Evolutionary conservation across 2,888 invertebrate species (phyloP).

Genomic region (Lasius platythorax): DNA sequence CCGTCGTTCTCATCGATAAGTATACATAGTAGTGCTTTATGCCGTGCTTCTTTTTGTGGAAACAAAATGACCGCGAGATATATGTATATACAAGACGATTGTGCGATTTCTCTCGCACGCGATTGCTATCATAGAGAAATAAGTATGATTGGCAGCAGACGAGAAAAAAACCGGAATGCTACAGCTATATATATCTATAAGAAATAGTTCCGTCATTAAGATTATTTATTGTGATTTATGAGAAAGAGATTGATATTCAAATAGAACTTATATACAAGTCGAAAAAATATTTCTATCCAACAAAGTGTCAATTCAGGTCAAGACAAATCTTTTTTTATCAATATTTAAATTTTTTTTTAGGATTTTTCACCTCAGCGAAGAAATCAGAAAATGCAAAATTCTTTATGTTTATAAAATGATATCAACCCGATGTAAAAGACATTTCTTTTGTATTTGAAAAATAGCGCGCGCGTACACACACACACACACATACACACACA

Average conservation of each 20-base stretch:
- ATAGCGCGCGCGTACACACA: too few relatives aligned
- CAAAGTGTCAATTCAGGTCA: too few relatives aligned
- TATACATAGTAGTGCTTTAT: neutral
- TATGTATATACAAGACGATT: neutral
- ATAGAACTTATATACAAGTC: neutral
- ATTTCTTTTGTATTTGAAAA: too few relatives aligned
- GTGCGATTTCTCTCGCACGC: slow-evolving; percentile 48
- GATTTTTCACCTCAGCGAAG: too few relatives aligned
- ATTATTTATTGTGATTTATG: neutral
- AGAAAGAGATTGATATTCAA: neutral
- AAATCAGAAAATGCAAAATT: too few relatives aligned
- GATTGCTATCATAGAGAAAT: slow-evolving; percentile 16
- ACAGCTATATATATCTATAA: too few relatives aligned
- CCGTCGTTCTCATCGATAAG: slow-evolving; percentile 4
- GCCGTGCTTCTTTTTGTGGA: neutral
- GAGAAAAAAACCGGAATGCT: neutral
- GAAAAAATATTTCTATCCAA: neutral
- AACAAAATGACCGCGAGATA: slow-evolving; percentile 16
- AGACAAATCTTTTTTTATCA: too few relatives aligned
- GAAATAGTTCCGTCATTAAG: too few relatives aligned
- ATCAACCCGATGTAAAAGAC: too few relatives aligned
- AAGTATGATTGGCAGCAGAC: neutral
- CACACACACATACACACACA: too few relatives aligned
- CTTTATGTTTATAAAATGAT: too few relatives aligned
- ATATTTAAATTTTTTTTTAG: too few relatives aligned